A percentile compares a stretch with the other conserved stretches of the same genome.
These are phyloP conservation scores for Ictalurus punctatus DNA, from an alignment of 2,113 vertebrate species.

Conservation along the genomic window DNA sequence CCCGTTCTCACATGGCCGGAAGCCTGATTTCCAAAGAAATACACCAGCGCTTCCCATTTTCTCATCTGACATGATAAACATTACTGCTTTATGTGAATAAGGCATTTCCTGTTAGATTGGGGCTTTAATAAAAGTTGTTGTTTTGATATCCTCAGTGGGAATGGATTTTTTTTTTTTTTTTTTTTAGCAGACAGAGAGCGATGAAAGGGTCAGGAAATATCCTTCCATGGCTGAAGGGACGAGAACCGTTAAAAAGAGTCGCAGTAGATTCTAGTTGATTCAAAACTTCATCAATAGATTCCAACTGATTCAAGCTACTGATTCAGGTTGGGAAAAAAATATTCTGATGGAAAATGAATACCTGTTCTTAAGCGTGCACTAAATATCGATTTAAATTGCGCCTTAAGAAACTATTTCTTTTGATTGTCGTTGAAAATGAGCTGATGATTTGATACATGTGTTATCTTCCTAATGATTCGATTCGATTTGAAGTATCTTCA, in stretches of 20 bases:
- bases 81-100: conserved; percentile 27
- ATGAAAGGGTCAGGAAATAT: background rate
- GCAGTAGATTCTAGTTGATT: background rate
- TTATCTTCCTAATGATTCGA: background rate
- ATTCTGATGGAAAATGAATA: background rate
- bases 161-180: background rate
- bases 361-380: background rate
- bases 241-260: background rate
- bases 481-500: background rate
- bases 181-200: background rate
- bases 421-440: background rate
- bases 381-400: background rate
- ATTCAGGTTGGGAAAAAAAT: background rate
- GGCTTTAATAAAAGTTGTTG: conserved; percentile 39
- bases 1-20: conserved; percentile 71
- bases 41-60: conserved; percentile 31
- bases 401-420: background rate
- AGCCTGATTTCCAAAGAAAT: conserved; percentile 46
- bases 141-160: conserved; percentile 37
- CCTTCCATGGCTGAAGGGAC: background rate
- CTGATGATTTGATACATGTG: background rate
- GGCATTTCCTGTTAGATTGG: conserved; percentile 31
- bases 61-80: conserved; percentile 40
- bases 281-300: background rate
- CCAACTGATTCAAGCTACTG: background rate